Base-by-base conservation (phyloP, 2,113 vertebrate genomes). In the Strix uralensis region DNA sequence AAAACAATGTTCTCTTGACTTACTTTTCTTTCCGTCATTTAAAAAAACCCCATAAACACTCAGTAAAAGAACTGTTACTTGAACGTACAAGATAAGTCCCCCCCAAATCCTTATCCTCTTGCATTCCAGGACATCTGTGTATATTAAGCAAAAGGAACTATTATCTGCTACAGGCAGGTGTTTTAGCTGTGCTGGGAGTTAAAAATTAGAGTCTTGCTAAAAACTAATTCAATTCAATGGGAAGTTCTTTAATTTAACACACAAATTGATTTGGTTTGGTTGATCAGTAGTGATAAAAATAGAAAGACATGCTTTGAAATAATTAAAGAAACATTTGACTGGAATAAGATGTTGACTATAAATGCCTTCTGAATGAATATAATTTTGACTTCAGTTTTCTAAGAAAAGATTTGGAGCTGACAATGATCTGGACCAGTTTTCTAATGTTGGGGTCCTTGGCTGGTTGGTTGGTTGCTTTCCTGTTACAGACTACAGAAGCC, bases 261-360 rank as follows among this genome's bases (percentile, higher is more conserved):
- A 79, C 7, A 90, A 75, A 92, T 90, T 82, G 40, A 79, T 93
- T 92, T 96, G 67, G 46, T 95, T 94, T 79, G 70, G 44, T 86
- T 95, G 78, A 91, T 92, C 58, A 80, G 87, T 90, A 38, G 17
- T n/a, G 81, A 95, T 75, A 94, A 96, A 96, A 97, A 88, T 73
- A 91, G 93, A 92, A 89, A 79, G 46, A 55, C 19, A 46, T 14
- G 15, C 15, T 89, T 89, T 85, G 52, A 75, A 96, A 73, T 90
- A 93, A 94, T 91, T 89, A 49, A 91, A 91, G 62, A 85, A 96
- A 61, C 1, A 55, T 47, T 82, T 88, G 61, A 49, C 66, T 82
- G 42, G 26, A 92, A 88, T 69, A 82, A 96, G 94, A 54, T 15
- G 15, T 40, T 74, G 44, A 65, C 49, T 73, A 36, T 15, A 80